A percentile compares a stretch with the other conserved stretches of the same genome.
These are phyloP conservation scores for Leiothrix lutea DNA, from an alignment of 2,113 vertebrate genomes.

Conservation along the genomic window DNA sequence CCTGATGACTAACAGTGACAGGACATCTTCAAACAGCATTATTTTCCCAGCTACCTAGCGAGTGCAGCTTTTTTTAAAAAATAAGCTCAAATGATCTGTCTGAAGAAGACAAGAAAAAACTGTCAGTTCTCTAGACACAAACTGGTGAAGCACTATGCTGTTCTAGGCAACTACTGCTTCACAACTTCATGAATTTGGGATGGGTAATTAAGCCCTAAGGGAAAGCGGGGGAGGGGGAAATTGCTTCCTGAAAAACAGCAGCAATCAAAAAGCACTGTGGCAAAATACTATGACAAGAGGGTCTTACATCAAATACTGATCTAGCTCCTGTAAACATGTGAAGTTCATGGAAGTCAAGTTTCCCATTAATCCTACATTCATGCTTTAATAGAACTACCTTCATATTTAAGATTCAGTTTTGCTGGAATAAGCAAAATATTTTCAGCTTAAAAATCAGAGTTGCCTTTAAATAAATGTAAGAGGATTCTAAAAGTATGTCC, in stretches of 20 bases:
- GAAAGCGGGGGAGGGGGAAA: neutral
- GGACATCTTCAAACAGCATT: neutral
- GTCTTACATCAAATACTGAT: slow-evolving; percentile 28
- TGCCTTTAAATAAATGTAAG: neutral
- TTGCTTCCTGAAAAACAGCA: neutral
- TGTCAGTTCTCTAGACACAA: neutral
- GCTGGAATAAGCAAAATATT: neutral
- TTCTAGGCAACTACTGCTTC: neutral
- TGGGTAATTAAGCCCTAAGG: neutral
- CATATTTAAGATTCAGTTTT: neutral
- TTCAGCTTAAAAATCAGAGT: neutral
- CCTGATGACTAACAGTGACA: neutral
- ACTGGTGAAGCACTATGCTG: neutral
- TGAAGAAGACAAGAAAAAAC: neutral
- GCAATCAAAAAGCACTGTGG: slow-evolving; percentile 4
- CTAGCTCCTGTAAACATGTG: neutral
- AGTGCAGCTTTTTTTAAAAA: neutral
- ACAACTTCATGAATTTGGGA: neutral
- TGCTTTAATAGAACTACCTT: neutral
- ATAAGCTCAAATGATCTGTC: neutral
- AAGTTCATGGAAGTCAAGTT: slow-evolving; percentile 23
- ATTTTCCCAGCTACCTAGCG: neutral
- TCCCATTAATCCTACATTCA: neutral
- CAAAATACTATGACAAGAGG: neutral
- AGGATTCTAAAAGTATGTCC: neutral